A percentile compares a stretch with the other conserved stretches of the same genome.
Evolutionary conservation across 2,113 vertebrate genomes (phyloP).

Genomic region (Epinephelus fuscoguttatus): DNA sequence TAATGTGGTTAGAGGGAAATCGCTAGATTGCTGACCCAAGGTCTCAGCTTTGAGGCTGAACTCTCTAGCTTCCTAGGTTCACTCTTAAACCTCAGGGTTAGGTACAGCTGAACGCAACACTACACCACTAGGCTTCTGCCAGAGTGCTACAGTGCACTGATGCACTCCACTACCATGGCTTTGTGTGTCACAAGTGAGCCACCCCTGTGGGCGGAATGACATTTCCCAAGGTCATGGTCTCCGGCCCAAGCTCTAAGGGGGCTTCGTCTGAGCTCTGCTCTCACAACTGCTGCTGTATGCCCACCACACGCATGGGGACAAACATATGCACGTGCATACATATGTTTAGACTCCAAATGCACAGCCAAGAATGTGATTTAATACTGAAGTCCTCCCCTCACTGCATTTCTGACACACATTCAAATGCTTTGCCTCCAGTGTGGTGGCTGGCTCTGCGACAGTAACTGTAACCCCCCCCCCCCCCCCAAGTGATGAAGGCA

Average conservation of each 20-base stretch:
- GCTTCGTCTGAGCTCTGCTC: conserved; percentile 61
- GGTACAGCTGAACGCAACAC: conserved; percentile 51
- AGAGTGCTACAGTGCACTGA: conserved; percentile 54
- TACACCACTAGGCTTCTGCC: conserved; percentile 40
- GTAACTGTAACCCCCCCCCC: conserved; percentile 42
- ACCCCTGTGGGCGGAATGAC: conserved; percentile 73
- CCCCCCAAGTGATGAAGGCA: conserved; percentile 65
- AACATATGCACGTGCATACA: conserved; percentile 33
- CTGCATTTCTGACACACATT: conserved; percentile 54
- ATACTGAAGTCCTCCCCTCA: conserved; percentile 27
- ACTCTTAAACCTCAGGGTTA: conserved; percentile 61
- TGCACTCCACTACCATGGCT: conserved; percentile 52
- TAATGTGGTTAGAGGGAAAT: conserved; percentile 85
- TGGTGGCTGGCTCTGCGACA: conserved; percentile 63
- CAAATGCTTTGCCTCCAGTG: conserved; percentile 54
- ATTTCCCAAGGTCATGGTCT: conserved; percentile 84
- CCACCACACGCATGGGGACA: conserved; percentile 15
- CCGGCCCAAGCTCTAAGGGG: conserved; percentile 61
- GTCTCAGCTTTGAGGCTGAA: conserved; percentile 77
- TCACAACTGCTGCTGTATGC: conserved; percentile 31
- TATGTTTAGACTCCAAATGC: conserved; percentile 22
- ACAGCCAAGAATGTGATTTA: conserved; percentile 42
- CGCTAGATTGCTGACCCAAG: conserved; percentile 82
- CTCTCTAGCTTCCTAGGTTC: conserved; percentile 65
- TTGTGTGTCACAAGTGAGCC: conserved; percentile 63